A percentile compares a stretch with the other conserved stretches of the same genome.
phyloP scores from a whole-genome alignment of 2,113 vertebrate species.

The Odontophorus gujanensis region DNA sequence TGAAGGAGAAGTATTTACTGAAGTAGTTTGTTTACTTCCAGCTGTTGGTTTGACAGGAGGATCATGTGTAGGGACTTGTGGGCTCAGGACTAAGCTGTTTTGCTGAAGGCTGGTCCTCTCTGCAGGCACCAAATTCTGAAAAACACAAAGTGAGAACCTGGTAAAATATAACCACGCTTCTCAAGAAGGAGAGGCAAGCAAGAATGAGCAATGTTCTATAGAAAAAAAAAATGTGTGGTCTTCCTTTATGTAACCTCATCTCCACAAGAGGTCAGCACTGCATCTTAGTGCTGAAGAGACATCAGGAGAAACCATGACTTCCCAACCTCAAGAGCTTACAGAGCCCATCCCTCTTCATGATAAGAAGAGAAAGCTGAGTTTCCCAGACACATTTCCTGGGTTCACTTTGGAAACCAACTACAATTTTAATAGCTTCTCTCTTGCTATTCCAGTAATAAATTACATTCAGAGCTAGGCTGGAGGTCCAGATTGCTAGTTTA shows the following conservation, averaged over 20 bases:
- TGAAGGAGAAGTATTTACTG: conserved; percentile 64
- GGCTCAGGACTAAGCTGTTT: conserved; percentile 47
- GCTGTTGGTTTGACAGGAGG: conserved; percentile 46
- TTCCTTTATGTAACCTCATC: neutral
- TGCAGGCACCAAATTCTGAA: conserved; percentile 67
- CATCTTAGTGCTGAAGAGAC: neutral
- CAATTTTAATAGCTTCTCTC: neutral
- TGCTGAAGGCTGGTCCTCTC: conserved; percentile 70
- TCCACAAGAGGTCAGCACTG: conserved; percentile 46
- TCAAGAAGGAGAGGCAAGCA: neutral
- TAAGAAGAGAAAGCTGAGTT: neutral
- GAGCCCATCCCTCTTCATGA: neutral
- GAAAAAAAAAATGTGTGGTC: neutral
- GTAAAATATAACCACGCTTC: neutral
- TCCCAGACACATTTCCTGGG: neutral
- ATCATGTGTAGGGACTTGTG: conserved; percentile 32
- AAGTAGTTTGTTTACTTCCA: conserved; percentile 61
- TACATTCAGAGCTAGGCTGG: neutral
- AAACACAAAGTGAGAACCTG: neutral
- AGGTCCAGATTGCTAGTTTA: neutral
- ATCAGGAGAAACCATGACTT: neutral
- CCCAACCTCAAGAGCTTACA: fast-evolving
- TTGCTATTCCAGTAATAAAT: fast-evolving
- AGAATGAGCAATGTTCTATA: neutral
- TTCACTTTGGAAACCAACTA: neutral